A percentile compares a stretch with the other conserved stretches of the same genome.
phyloP scores from a whole-genome alignment of 2,113 vertebrate genomes.

The Leptocoma aspasia region DNA sequence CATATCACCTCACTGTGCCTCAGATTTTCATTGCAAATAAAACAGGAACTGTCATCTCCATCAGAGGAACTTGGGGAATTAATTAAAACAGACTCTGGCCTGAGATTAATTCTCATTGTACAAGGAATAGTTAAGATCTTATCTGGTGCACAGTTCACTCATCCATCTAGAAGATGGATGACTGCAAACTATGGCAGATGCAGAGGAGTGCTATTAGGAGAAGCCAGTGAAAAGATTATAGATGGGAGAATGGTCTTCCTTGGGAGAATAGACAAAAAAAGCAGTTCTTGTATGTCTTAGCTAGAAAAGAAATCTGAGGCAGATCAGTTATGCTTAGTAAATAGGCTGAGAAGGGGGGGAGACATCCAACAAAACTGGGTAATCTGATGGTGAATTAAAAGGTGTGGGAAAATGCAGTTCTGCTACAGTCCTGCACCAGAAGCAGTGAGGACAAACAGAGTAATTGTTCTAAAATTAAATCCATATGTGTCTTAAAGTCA shows the following conservation, averaged over 20 bases:
- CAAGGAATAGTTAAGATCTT: conserved; percentile 6
- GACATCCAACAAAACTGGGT: neutral
- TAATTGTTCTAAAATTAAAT: neutral
- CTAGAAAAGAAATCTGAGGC: neutral
- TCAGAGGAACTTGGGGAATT: neutral
- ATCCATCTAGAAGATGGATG: conserved; percentile 7
- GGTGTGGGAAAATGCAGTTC: neutral
- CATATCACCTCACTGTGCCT: neutral
- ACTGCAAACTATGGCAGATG: neutral
- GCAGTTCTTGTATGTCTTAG: neutral
- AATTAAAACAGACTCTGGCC: conserved; percentile 20
- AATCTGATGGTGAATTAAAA: neutral
- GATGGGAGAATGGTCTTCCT: neutral
- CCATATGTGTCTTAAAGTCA: neutral
- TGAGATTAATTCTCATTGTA: conserved; percentile 20
- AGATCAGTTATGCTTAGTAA: neutral
- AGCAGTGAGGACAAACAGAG: neutral
- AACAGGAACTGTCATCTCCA: neutral
- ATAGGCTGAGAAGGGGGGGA: neutral
- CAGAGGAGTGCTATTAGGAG: conserved; percentile 1
- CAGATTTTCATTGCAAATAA: neutral
- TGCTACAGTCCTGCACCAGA: neutral
- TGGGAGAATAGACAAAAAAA: neutral
- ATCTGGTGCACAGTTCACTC: neutral
- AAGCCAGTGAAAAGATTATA: neutral